A percentile compares a stretch with the other conserved stretches of the same genome.
Conservation (phyloP, 2,113 vertebrate species). For the Pseudopipra pipra region DNA sequence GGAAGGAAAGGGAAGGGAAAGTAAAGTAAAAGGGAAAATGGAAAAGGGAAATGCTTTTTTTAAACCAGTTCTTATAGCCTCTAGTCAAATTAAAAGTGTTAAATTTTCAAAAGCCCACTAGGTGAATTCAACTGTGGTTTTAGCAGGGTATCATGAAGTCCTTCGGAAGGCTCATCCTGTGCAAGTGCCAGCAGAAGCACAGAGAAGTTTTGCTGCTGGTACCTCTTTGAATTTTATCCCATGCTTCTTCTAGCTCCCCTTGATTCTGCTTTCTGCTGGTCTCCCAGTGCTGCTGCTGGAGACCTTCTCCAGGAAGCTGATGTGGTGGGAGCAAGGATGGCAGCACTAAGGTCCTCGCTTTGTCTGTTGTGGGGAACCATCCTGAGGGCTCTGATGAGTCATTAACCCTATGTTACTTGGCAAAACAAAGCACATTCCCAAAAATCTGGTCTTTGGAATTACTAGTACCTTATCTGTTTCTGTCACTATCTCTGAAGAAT, state of each 20-base stretch:
- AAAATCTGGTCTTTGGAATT: neutral
- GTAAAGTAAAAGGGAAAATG: neutral
- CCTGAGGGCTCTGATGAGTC: neutral
- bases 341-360: neutral
- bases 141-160: neutral
- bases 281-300: neutral
- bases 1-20: neutral
- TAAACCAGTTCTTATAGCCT: neutral
- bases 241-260: neutral
- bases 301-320: fast-evolving
- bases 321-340: neutral
- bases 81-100: neutral
- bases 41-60: neutral
- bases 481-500: neutral
- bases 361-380: neutral
- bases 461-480: neutral
- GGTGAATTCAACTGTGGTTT: neutral
- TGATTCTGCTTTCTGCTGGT: neutral
- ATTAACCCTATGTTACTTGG: neutral
- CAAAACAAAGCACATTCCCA: neutral
- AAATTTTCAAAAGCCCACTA: neutral
- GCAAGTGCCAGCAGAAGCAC: neutral
- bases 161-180: neutral
- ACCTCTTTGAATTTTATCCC: neutral
- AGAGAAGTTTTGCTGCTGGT: neutral